Percentiles rank a stretch among this genome's conserved stretches.
Conservation (phyloP, 2,113 vertebrate species). For the Indicator indicator region DNA sequence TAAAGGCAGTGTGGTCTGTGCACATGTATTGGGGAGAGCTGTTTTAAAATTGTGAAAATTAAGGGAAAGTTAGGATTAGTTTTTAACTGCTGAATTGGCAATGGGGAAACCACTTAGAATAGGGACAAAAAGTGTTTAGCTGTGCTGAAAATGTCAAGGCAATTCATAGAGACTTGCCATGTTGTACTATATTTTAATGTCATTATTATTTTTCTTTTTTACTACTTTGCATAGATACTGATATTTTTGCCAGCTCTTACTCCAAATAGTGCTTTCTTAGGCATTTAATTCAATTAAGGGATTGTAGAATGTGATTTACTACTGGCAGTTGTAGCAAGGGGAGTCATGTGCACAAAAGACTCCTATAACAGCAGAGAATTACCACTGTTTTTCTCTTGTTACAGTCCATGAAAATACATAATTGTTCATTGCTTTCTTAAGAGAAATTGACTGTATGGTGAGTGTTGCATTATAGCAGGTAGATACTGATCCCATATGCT, state of each 20-base stretch:
- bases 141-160: background rate
- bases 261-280: background rate
- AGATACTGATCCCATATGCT: background rate
- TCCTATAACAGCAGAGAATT: background rate
- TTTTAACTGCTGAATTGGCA: background rate
- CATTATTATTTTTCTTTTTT: background rate
- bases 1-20: background rate
- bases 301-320: conserved; percentile 8
- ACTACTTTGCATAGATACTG: background rate
- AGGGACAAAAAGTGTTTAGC: background rate
- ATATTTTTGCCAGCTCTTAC: background rate
- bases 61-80: background rate
- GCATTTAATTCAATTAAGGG: background rate
- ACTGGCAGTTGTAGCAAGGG: background rate
- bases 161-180: background rate
- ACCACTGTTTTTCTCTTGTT: background rate
- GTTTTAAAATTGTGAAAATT: background rate
- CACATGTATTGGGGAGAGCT: background rate
- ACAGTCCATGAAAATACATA: background rate
- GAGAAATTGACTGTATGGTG: background rate
- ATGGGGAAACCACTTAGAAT: background rate
- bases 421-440: background rate
- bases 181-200: background rate
- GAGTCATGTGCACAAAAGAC: background rate
- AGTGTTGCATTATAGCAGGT: background rate